Base-by-base conservation (phyloP, 2,888 invertebrate genomes). In the Macrophya annulata region DNA sequence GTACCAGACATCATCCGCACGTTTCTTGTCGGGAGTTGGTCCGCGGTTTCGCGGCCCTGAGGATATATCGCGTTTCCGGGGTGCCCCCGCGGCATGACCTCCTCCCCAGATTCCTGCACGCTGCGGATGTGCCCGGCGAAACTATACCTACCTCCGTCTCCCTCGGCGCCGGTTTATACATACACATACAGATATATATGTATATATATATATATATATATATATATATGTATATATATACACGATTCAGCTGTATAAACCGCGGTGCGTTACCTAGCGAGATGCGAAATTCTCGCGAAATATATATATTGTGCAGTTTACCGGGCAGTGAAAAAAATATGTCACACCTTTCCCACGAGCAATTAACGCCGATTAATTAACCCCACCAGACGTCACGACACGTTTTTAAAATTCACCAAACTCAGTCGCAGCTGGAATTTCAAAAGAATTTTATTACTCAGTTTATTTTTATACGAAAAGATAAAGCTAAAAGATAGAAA, bases 21-120 rank as follows among this genome's bases (percentile, higher is more conserved):
- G 83, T 83, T 83, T 40, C 68, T 31, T 31, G 45, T 55, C 62
- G 51, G 59, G 79, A 79, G 81, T 81, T 81, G 81, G 59, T 81
- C 62, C 81, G 81, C 81, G 65, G 68, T 68, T 85, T 85, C 82
- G 74, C 85, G 68, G 85, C 68, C 43, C 86, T 85, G 77, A 86
- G 88, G 87, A 91, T 90, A 88, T 88, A 90, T 90, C 89, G 89
- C 88, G 87, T 89, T 91, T 90, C 90, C 90, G 89, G 89, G 89
- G 88, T 90, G 88, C 88, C 88, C 89, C 65, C 48, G 84, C 82
- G 86, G 86, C 86, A 82, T 88, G 89, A 90, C 89, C 89, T 88
- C 86, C 87, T 86, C 87, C 72, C 85, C 59, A 87, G 88, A 90
- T 90, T 90, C 90, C 89, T 90, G 88, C 90, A 90, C 89, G 89